Evolutionary conservation across 2,888 invertebrate genomes (phyloP), one percentile per base, ranked within the genome.

Genomic region (Patella pellucida): DNA sequence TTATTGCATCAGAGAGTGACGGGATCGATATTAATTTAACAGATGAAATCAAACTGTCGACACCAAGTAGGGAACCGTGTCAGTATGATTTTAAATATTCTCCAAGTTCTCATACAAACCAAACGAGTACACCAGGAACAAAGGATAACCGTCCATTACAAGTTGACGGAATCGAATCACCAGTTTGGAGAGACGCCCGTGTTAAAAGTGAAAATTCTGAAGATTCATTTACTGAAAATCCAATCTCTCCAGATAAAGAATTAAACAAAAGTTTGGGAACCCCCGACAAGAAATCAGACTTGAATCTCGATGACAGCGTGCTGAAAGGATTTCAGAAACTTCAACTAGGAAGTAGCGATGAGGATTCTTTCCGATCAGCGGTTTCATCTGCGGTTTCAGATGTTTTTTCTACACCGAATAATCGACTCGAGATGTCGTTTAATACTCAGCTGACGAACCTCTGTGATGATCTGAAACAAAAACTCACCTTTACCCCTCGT

Each of bases 401-500:
- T 23, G 50, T 71, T 5, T 41, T 51, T 52, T 52, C 71, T n/a
- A 51, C 50, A n/a, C 23, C 71, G 9, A 51, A 71, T 23, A 51
- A 23, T n/a, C 15, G 52, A 9, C 23, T 54, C 16, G 78, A 78
- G 50, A 69, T 71, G 71, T 78, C 78, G 15, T 75, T 78, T 31
- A 78, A 78, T 71, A 73, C 73, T 16, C 31, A 52, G 16, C 56
- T 78, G 68, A 76, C 70, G 0, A 73, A 78, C 19, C 72, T 78
- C n/a, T 75, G 75, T 54, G 71, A 75, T 12, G 78, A 73, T 41
- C 56, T 78, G 52, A 69, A 75, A 68, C 19, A 11, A 51, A 78
- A 78, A 56, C 73, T 78, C 5, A 70, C 71, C 1, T 78, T 78
- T 54, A 78, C 75, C 19, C 76, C 78, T 27, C 62, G 62, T 11